Base-by-base conservation (phyloP, 2,113 vertebrate species). In the Lepidothrix coronata region DNA sequence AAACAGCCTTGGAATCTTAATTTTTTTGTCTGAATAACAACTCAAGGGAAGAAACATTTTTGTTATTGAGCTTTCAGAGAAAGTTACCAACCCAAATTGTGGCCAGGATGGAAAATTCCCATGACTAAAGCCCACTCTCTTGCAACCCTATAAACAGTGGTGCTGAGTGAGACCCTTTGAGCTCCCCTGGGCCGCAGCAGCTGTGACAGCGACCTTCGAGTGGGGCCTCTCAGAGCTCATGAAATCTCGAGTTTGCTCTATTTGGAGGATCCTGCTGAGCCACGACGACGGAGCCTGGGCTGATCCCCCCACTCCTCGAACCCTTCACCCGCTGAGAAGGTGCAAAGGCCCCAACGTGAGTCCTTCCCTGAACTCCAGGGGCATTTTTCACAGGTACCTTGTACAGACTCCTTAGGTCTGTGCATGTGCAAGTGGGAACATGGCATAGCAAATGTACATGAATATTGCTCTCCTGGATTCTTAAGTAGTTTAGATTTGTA, bases 41-140 rank as follows among this genome's bases (percentile, higher is more conserved):
- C 5, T 6, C 10, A 68, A 27, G 25, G 41, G 35, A 16, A 49
- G 24, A 4, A 21, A 7, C 5, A 25, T 7, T 43, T 58, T 23
- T 51, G 30, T 43, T 31, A 8, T 2, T 0, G 0, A 25, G 4
- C 13, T 59, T 16, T 43, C 52, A 14, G 4, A 83, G 66, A 15
- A 8, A 3, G 12, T 24, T 16, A 19, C 55, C 1, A 2, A 11
- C 20, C 62, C 21, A 13, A 30, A 5, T 3, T 35, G 30, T 15
- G 33, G 61, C 24, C 51, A 43, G 83, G 35, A 21, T 43, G 62
- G 52, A 24, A 9, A 43, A 11, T 30, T 37, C 24, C 35, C 35
- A 48, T 65, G 62, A 43, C 61, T 21, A 11, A 31, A 65, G 28
- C 28, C 39, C 35, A 21, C 35, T 49, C 35, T 41, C 30, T 10